Base-by-base conservation (phyloP, 1,140 invertebrate genomes). In the Heliconius melpomene region DNA sequence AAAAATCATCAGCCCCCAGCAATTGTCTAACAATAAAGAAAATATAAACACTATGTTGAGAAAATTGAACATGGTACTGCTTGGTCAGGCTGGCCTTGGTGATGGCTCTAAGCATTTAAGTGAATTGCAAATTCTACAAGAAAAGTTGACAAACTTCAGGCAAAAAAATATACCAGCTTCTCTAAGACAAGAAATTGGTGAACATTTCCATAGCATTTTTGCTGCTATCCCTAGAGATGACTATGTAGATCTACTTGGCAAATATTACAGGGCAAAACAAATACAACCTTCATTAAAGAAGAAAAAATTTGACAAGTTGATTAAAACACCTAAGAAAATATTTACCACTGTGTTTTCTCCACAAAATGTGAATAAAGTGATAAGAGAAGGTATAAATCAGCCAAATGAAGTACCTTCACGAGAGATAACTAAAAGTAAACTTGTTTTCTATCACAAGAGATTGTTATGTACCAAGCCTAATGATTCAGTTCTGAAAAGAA, bases 1-100 rank as follows among this genome's bases (percentile, higher is more conserved):
- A 75, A 94, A 95, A 80, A 89, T 90, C 9, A 84, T 94, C n/a
- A 92, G 90, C 79, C 91, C 94, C n/a, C 85, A 88, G 32, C 87
- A 93, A 84, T 89, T 95, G 72, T 89, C 89, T 0, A 95, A 95
- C 73, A 94, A 93, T 75, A 90, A 92, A 71, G 87, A 82, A 36
- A 92, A 94, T 66, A 86, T 92, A 79, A 87, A 95, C 86, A 71
- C 84, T 81, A 86, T 95, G 87, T 77, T 91, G 83, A 86, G 89
- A 85, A 86, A 92, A 87, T 75, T 95, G 0, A 95, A 95, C 80
- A 95, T 95, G 93, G 90, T 95, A 38, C 81, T 95, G 5, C 81
- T 95, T 7, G 95, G 95, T 0, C 95, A 95, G 86, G 95, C 94
- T 2, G 95, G 95, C 5, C 90, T 95, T 16, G 84, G 88, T 2